phyloP scores from a whole-genome alignment of 1,140 invertebrate species.

The Cotesia glomerata region DNA sequence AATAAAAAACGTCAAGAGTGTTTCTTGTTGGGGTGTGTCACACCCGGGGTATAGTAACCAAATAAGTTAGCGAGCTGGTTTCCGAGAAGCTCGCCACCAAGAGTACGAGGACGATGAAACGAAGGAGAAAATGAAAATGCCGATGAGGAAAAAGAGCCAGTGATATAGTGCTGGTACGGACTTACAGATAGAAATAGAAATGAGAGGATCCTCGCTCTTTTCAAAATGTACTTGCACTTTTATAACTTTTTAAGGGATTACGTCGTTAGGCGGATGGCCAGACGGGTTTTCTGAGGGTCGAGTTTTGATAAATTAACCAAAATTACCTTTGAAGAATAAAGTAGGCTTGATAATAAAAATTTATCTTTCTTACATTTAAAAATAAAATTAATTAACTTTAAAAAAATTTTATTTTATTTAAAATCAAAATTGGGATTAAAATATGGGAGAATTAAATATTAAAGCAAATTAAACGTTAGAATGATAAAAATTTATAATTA shows the following conservation, averaged over 20 bases:
- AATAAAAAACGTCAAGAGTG: conserved; percentile 60
- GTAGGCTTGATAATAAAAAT: conserved; percentile 32
- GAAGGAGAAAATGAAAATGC: conserved; percentile 5
- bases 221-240: conserved; percentile 60
- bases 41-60: conserved; percentile 21
- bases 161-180: conserved; percentile 20
- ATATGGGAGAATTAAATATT: conserved; percentile 4
- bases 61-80: conserved; percentile 21
- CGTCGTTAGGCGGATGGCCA: conserved; percentile 44
- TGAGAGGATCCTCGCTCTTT: conserved; percentile 36
- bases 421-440: neutral
- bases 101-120: conserved; percentile 35
- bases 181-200: neutral
- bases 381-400: too few species aligned
- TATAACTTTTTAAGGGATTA: conserved; percentile 58
- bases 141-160: neutral
- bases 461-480: neutral
- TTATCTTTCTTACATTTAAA: too few species aligned
- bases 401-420: too few species aligned
- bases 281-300: conserved; percentile 32
- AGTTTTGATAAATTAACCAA: conserved; percentile 58
- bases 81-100: conserved; percentile 39
- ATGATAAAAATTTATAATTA: too few species aligned
- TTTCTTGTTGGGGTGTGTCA: conserved; percentile 51
- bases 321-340: conserved; percentile 51